These are phyloP conservation scores for Carcinoscorpius rotundicauda DNA, from an alignment of 1,140 invertebrate species.

Conservation along the genomic window DNA sequence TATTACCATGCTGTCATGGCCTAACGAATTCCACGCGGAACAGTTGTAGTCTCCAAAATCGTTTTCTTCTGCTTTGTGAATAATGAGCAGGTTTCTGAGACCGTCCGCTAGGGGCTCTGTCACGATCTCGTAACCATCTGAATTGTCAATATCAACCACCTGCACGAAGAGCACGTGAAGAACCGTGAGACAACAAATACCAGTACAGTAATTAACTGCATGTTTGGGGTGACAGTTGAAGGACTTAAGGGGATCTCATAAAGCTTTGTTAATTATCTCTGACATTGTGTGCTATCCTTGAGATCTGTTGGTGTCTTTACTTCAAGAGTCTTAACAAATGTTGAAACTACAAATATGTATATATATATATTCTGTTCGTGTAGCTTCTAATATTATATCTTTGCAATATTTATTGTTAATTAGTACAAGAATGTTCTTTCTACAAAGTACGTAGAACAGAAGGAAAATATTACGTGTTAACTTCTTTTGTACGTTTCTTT, in stretches of 20 bases:
- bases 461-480: too few species aligned
- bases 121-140: slow-evolving; percentile 32
- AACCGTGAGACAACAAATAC: background rate
- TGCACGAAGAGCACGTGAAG: background rate
- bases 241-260: too few species aligned
- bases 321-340: background rate
- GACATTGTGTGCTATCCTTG: too few species aligned
- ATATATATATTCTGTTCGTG: background rate
- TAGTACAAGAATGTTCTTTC: too few species aligned
- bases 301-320: too few species aligned
- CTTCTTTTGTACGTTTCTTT: too few species aligned
- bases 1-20: slow-evolving; percentile 69
- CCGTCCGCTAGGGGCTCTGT: slow-evolving; percentile 47
- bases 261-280: too few species aligned
- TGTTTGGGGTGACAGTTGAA: too few species aligned
- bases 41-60: slow-evolving; percentile 92
- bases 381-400: too few species aligned
- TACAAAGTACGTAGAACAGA: too few species aligned
- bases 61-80: slow-evolving; percentile 60
- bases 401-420: too few species aligned
- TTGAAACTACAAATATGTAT: background rate
- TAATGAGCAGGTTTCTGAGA: slow-evolving; percentile 59
- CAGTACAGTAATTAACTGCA: background rate
- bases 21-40: slow-evolving; percentile 79
- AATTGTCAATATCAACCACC: slow-evolving; percentile 24